Evolutionary conservation across 2,113 vertebrate species (phyloP), one percentile per base, ranked within the genome.

Genomic region (Corvus moneduloides): DNA sequence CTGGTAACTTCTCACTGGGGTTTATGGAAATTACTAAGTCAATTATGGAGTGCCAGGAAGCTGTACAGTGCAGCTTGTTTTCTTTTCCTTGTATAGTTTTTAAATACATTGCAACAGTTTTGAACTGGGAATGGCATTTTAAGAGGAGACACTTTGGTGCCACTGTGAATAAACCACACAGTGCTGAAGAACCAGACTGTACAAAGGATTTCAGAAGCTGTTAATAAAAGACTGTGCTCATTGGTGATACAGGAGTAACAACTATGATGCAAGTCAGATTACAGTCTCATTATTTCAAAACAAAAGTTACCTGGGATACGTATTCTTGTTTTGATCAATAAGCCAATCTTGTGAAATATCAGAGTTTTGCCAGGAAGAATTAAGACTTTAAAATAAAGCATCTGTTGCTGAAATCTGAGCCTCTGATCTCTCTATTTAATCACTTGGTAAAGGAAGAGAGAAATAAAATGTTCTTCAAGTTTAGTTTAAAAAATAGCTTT

Each of bases 11-110:
- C 44, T 95, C 96, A 68, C 80, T 82, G 43, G 89, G 75, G 84
- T 54, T 95, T 93, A 58, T 90, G 87, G 92, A 74, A 94, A 94
- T 91, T 48, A 41, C 52, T 7, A 41, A 91, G 67, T 84, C 79
- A 84, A 9, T 92, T 88, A 58, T 0, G 2, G 26, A 48, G 35
- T 27, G 66, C 56, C 78, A 20, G 68, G 43, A 71, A 56, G 68
- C 74, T 58, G 51, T 72, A 35, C 39, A 66, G 32, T 68, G 44
- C 56, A 72, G 41, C 77, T 79, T 66, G 55, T 87, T 92, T 95
- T 71, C 81, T 82, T 84, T 73, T 94, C 73, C 61, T 91, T 51
- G 61, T 68, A 3, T 79, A 21, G 79, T 79, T 96, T 85, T 96
- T 91, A 90, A 95, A 74, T 88, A 93, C 59, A 35, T 30, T 43